These are phyloP conservation scores for Crenichthys baileyi DNA, from an alignment of 2,797 vertebrate species.

Conservation along the genomic window DNA sequence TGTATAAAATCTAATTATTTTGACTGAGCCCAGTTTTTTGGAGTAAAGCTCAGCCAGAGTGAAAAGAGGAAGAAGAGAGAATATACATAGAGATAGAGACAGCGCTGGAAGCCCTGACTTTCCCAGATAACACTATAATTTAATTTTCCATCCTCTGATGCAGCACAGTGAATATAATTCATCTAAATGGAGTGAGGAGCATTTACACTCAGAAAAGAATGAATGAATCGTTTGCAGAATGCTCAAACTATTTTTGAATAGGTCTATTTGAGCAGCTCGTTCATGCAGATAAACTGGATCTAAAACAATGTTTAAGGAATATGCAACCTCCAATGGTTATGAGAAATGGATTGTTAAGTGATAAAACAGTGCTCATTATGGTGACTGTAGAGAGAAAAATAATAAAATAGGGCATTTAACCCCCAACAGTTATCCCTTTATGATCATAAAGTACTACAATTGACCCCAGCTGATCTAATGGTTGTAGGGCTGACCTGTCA, in stretches of 20 bases:
- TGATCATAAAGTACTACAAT: neutral
- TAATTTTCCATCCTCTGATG: slow-evolving; percentile 61
- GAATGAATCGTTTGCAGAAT: slow-evolving; percentile 28
- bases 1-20: slow-evolving; percentile 8
- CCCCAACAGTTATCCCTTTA: neutral
- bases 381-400: neutral
- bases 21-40: slow-evolving; percentile 19
- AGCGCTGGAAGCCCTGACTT: slow-evolving; percentile 49
- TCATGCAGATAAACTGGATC: neutral
- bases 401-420: neutral
- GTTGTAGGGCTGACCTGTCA: neutral
- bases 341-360: neutral
- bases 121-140: slow-evolving; percentile 71
- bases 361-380: neutral
- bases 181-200: slow-evolving; percentile 56
- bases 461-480: neutral
- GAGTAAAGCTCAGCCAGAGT: slow-evolving; percentile 16
- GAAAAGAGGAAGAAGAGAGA: slow-evolving; percentile 18
- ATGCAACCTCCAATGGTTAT: neutral
- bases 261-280: neutral
- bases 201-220: slow-evolving; percentile 28
- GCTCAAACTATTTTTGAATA: slow-evolving; percentile 31
- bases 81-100: slow-evolving; percentile 38
- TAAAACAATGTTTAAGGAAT: neutral
- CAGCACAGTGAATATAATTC: slow-evolving; percentile 60